Percentiles rank a stretch among this genome's conserved stretches.
phyloP scores from a whole-genome alignment of 2,113 vertebrate genomes.

The Onychostoma macrolepis region DNA sequence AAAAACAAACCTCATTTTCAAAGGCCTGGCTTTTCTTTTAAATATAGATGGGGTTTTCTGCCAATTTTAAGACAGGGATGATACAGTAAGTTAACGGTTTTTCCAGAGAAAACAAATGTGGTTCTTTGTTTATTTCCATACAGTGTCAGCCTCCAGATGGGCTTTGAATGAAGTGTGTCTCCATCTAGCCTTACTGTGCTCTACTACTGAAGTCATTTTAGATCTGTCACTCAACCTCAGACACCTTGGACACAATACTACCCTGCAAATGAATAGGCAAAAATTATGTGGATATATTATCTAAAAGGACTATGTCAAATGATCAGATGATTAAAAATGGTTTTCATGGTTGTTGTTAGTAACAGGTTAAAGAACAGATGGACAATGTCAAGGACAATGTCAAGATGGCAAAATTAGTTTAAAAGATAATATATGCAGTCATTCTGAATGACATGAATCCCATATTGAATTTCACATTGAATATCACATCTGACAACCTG shows the following conservation, averaged over 20 bases:
- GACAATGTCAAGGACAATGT: background rate
- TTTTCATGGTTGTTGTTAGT: background rate
- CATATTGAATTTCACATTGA: background rate
- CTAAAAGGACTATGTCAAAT: background rate
- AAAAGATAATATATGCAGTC: background rate
- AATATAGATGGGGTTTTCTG: background rate
- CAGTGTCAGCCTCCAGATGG: background rate
- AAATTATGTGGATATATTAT: background rate
- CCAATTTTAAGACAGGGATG: background rate
- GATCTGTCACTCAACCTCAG: background rate
- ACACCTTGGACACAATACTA: conserved; percentile 9
- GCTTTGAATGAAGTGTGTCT: background rate
- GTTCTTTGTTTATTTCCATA: conserved; percentile 27
- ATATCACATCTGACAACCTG: background rate
- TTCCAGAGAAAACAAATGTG: conserved; percentile 7
- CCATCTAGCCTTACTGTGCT: background rate
- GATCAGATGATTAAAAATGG: background rate
- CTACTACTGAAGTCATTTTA: conserved; percentile 6
- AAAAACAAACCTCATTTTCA: conserved; percentile 36
- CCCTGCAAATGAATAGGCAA: background rate
- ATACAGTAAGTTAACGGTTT: conserved; percentile 6
- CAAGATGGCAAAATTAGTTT: background rate
- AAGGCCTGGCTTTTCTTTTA: background rate
- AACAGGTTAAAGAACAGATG: background rate
- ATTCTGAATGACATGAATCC: background rate